Evolutionary conservation across 2,113 vertebrate species (phyloP).

Genomic region (Misgurnus anguillicaudatus): DNA sequence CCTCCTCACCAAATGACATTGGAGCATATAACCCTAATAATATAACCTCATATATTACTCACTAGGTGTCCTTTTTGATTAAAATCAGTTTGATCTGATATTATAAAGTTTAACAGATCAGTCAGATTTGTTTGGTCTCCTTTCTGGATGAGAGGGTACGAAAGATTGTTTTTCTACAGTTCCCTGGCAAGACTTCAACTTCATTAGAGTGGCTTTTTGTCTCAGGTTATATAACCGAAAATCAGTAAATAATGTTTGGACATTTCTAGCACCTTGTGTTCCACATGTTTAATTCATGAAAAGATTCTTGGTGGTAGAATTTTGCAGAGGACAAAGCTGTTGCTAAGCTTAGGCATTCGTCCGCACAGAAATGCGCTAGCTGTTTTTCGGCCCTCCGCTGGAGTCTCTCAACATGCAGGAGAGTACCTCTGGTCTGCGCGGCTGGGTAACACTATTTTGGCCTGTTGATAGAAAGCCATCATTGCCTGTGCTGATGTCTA

Average conservation of each 20-base stretch:
- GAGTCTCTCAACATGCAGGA: constrained; percentile 74
- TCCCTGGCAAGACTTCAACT: constrained; percentile 56
- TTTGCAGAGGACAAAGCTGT: constrained; percentile 86
- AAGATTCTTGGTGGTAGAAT: constrained; percentile 74
- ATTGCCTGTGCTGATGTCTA: constrained; percentile 56
- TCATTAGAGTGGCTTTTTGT: constrained; percentile 58
- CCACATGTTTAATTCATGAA: constrained; percentile 80
- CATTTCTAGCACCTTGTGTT: constrained; percentile 73
- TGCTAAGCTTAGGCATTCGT: constrained; percentile 87
- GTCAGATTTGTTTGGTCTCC: background rate
- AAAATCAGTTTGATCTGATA: background rate
- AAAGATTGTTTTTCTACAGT: constrained; percentile 38
- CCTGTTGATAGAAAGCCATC: constrained; percentile 68
- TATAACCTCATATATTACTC: background rate
- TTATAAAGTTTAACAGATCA: background rate
- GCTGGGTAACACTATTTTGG: constrained; percentile 57
- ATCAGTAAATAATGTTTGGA: constrained; percentile 74
- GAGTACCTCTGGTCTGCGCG: constrained; percentile 63
- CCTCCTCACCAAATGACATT: constrained; percentile 4
- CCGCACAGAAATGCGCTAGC: constrained; percentile 83
- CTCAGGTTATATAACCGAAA: constrained; percentile 73
- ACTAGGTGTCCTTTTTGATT: background rate
- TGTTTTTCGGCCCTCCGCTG: constrained; percentile 72
- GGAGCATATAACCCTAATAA: background rate
- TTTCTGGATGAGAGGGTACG: background rate